Conservation (phyloP, 2,888 invertebrate species). For the Melanophora roralis region DNA sequence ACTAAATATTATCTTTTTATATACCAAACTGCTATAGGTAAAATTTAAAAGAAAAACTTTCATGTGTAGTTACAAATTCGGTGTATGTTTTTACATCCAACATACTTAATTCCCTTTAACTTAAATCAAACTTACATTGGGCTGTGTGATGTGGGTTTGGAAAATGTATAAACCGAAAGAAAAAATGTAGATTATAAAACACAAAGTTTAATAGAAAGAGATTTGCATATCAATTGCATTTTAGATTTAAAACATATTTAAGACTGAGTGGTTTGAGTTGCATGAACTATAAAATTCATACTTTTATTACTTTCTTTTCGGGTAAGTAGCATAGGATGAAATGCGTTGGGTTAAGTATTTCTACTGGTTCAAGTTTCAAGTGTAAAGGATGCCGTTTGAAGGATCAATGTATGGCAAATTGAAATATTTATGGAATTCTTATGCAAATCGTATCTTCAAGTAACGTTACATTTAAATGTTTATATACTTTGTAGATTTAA, state of each 20-base stretch:
- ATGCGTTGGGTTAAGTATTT: too few relatives aligned
- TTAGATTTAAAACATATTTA: neutral
- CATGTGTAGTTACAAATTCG: constrained; percentile 1
- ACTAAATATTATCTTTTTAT: neutral
- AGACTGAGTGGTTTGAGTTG: neutral
- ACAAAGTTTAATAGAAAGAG: constrained; percentile 6
- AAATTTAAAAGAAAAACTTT: constrained; percentile 1
- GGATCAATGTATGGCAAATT: constrained; percentile 55
- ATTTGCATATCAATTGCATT: constrained; percentile 39
- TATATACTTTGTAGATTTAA: neutral
- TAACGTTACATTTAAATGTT: constrained; percentile 10
- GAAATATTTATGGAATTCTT: constrained; percentile 64
- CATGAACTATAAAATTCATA: neutral
- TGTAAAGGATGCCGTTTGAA: neutral
- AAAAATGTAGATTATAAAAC: neutral
- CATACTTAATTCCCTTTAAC: neutral
- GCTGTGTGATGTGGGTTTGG: too few relatives aligned
- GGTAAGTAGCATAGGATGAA: too few relatives aligned
- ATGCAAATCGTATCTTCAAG: constrained; percentile 58
- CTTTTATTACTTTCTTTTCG: neutral
- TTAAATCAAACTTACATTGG: neutral
- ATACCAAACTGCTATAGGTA: neutral
- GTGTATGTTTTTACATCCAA: neutral
- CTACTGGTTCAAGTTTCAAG: too few relatives aligned
- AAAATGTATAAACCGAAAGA: too few relatives aligned